Evolutionary conservation across 2,888 invertebrate genomes (phyloP).

Genomic region (Morinoia aosen): DNA sequence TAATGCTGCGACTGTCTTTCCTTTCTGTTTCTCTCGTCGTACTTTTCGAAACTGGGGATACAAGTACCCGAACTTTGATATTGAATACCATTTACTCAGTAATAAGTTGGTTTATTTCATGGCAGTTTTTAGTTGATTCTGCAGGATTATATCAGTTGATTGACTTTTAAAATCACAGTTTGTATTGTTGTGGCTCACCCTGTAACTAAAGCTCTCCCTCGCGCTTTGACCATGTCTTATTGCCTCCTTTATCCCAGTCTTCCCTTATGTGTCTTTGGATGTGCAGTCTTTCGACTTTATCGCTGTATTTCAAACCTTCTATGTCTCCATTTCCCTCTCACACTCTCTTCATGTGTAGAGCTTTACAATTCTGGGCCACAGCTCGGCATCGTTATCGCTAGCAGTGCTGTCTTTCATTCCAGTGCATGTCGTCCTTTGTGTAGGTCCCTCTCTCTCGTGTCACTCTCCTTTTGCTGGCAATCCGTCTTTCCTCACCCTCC

Average conservation of each 20-base stretch:
- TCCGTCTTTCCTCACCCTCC: not conserved
- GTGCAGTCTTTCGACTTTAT: not conserved
- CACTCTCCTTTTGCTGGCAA: not conserved
- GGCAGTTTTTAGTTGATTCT: too few relatives aligned
- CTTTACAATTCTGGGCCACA: not conserved
- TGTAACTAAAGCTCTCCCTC: not conserved
- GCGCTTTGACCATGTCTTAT: not conserved
- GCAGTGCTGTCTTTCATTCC: not conserved
- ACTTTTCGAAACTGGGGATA: not conserved
- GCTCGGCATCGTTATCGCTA: not conserved
- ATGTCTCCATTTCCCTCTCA: not conserved
- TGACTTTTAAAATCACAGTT: too few relatives aligned
- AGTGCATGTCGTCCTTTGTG: not conserved
- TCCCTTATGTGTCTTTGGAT: not conserved
- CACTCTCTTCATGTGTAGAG: not conserved
- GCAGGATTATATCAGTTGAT: too few relatives aligned
- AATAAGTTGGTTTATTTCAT: too few relatives aligned
- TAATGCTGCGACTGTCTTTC: not conserved
- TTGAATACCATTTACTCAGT: too few relatives aligned
- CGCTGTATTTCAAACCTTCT: not conserved
- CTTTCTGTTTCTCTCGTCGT: not conserved
- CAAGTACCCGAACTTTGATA: too few relatives aligned
- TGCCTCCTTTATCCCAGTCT: too few relatives aligned
- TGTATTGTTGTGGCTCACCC: too few relatives aligned
- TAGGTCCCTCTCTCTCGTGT: not conserved